Conservation (phyloP, 2,113 vertebrate species). For the Marmota flaviventris region DNA sequence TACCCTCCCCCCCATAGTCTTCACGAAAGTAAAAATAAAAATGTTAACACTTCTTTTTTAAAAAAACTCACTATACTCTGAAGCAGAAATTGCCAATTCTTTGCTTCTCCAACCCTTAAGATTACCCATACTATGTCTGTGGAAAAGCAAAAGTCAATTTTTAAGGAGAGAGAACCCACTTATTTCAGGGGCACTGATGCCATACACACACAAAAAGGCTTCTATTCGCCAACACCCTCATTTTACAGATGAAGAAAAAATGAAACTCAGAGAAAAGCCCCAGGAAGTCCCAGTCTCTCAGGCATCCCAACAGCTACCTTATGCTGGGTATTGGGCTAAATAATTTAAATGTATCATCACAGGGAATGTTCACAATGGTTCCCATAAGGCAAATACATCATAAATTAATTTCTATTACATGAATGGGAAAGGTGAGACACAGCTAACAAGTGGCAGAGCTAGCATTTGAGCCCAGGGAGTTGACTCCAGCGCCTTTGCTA, state of each 20-base stretch:
- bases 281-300: neutral
- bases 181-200: neutral
- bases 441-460: neutral
- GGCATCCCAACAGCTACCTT: neutral
- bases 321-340: neutral
- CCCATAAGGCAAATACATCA: neutral
- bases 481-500: neutral
- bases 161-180: neutral
- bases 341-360: neutral
- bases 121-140: neutral
- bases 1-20: neutral
- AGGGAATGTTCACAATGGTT: neutral
- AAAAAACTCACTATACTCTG: neutral
- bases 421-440: neutral
- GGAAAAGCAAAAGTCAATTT: conserved; percentile 12
- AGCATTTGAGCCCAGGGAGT: neutral
- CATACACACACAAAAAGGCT: neutral
- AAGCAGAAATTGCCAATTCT: conserved; percentile 44
- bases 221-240: neutral
- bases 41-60: neutral
- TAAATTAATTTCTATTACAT: neutral
- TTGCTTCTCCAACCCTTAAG: neutral
- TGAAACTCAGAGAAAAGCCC: neutral
- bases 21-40: neutral
- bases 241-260: conserved; percentile 35